Conservation (phyloP, 2,888 invertebrate species). For the Tetranychus truncatus region DNA sequence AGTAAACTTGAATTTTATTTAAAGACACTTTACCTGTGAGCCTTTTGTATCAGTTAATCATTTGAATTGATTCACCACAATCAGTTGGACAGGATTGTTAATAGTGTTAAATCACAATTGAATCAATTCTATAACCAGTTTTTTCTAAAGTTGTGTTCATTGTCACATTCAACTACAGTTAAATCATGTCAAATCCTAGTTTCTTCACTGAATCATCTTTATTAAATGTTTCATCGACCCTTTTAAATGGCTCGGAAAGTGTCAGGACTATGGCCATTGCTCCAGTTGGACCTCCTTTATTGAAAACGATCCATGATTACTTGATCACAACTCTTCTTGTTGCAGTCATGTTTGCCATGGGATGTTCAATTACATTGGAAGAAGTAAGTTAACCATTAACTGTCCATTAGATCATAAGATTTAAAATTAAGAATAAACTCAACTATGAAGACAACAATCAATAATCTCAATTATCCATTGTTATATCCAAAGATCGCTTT, state of each 20-base stretch:
- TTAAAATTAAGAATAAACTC: background rate
- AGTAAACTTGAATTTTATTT: too few species aligned
- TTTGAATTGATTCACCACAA: too few species aligned
- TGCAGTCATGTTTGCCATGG: slow-evolving; percentile 32
- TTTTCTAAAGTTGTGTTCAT: background rate
- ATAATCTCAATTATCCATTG: background rate
- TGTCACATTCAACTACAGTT: background rate
- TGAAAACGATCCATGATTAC: slow-evolving; percentile 27
- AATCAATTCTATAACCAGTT: background rate
- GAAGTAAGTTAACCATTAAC: slow-evolving; percentile 22
- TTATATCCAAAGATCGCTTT: background rate
- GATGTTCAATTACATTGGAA: slow-evolving; percentile 30
- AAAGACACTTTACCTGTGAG: too few species aligned
- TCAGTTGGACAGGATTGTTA: too few species aligned
- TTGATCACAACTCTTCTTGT: slow-evolving; percentile 27
- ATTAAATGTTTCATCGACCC: background rate
- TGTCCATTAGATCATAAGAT: background rate
- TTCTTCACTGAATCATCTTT: background rate
- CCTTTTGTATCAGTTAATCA: too few species aligned
- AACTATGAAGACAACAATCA: background rate
- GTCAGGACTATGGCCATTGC: background rate
- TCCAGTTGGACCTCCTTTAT: slow-evolving; percentile 17
- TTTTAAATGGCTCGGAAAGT: background rate
- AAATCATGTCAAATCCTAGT: background rate
- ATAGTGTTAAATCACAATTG: too few species aligned